Base-by-base conservation (phyloP, 2,888 invertebrate genomes). In the Philhelius pedissequus region DNA sequence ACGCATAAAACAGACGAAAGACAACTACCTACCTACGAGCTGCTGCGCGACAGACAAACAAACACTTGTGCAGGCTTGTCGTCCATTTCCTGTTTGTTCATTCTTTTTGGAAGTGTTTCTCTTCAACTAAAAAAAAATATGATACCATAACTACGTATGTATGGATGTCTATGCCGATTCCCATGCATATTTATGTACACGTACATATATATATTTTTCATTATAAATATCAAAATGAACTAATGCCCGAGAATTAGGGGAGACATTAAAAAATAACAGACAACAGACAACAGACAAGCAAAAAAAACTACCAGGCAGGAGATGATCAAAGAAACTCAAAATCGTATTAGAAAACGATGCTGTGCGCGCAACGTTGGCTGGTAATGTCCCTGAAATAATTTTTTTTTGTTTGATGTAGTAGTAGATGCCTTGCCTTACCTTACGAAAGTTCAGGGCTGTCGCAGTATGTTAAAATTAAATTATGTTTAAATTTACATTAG, bases 41-140 rank as follows among this genome's bases (percentile, higher is more conserved):
- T 58, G 58, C 58, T 58, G 43, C 11, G 18, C 43, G 56, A 71
- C 54, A 82, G 81, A 56, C 77, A 73, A 69, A 79, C 78, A 74
- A 73, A 82, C 83, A 83, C 78, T 83, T 79, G 79, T 78, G 66
- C 79, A 66, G 64, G 70, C 64, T 66, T 73, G 73, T 77, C 66
- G 71, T 80, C 84, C 71, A 73, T 84, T 84, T 84, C 84, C 84
- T 84, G 84, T 80, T 80, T 50, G 40, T 71, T 76, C 35, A 25
- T 71, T 69, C 40, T 22, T 48, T 48, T 54, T 64, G 27, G 18
- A 15, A 30, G 25, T 22, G 48, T 43, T 70, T 35, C 35, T 13
- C 11, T 56, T 27, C 27, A n/a, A n/a, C n/a, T n/a, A 25, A 60
- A 7, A 3, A 25, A 30, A 9, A 30, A 7, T 35, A 22, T 43